Percentiles rank a stretch among this genome's conserved stretches.
Conservation (phyloP, 1,140 invertebrate genomes). For the Apis florea region DNA sequence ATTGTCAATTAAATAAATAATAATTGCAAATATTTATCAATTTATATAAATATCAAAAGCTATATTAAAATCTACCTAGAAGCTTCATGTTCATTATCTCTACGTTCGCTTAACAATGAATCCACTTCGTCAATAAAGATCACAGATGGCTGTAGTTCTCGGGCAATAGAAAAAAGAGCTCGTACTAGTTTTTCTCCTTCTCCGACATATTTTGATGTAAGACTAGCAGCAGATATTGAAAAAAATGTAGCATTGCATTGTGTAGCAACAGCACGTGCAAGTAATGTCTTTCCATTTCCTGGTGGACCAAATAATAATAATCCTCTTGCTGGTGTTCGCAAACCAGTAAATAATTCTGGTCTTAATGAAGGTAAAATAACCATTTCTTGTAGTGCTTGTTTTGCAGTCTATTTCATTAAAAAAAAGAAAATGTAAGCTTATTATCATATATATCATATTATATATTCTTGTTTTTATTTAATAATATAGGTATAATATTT, state of each 20-base stretch:
- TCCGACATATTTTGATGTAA: slow-evolving; percentile 99
- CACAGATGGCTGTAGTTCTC: slow-evolving; percentile 95
- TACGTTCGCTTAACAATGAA: slow-evolving; percentile 94
- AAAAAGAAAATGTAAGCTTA: background rate
- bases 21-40: background rate
- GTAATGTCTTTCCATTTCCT: slow-evolving; percentile 95
- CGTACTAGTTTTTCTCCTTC: slow-evolving; percentile 99
- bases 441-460: background rate
- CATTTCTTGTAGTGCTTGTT: slow-evolving; percentile 98
- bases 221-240: slow-evolving; percentile 96
- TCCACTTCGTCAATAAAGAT: slow-evolving; percentile 99
- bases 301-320: slow-evolving; percentile 97
- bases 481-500: background rate
- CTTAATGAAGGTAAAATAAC: slow-evolving; percentile 97
- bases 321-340: slow-evolving; percentile 93
- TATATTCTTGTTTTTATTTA: background rate
- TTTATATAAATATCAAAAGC: background rate
- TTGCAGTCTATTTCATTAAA: slow-evolving; percentile 84
- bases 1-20: slow-evolving; percentile 19
- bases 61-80: slow-evolving; percentile 80
- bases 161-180: slow-evolving; percentile 95
- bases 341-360: slow-evolving; percentile 96
- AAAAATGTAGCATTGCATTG: slow-evolving; percentile 97
- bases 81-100: slow-evolving; percentile 96
- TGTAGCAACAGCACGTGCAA: slow-evolving; percentile 94